Base-by-base conservation (phyloP, 2,113 vertebrate species). In the Menura novaehollandiae region DNA sequence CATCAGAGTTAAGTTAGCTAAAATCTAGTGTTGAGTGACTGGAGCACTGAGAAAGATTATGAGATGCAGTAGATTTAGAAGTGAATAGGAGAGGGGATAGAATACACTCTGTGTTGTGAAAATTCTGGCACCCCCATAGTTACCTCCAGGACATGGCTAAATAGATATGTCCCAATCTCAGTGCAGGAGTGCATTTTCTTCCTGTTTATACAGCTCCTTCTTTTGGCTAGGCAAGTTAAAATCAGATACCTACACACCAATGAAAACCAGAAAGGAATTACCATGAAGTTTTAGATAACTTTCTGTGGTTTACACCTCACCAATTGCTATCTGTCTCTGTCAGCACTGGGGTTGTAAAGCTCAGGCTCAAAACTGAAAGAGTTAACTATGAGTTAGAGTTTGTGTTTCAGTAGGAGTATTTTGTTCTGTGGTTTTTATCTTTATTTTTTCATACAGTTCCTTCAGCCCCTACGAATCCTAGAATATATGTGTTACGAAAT, bases 381-480 rank as follows among this genome's bases (percentile, higher is more conserved):
- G 13, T 47, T 77, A 80, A 21, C 55, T 39, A 39, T 7, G 6
- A 69, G 6, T 10, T 22, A 39, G 15, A 53, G 10, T 63, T 64
- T 68, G 37, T 73, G 14, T 68, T 91, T 88, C 66, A 64, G 60
- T 4, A 69, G 10, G 8, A 85, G 10, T 53, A 59, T 52, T 93
- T 77, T 5, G 2, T 18, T 76, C 24, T 78, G 4, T 52, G 11
- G 30, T 21, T 95, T 93, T 46, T 15, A 27, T 49, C 3, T 52
- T 43, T 15, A 10, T 76, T 7, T 46, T 51, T 44, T 85, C 16
- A 74, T 87, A 32, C 85, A 98, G 98, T 97, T 96, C 97, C 97
- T 69, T 97, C 97, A 63, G 92, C 95, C n/a, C 98, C 98, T 87
- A 86, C 43, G 83, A 98, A 97, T 23, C 97, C 95, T 71, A 97